Evolutionary conservation across 2,888 invertebrate genomes (phyloP), one percentile per base, ranked within the genome.

Genomic region (Napeogenes inachia): DNA sequence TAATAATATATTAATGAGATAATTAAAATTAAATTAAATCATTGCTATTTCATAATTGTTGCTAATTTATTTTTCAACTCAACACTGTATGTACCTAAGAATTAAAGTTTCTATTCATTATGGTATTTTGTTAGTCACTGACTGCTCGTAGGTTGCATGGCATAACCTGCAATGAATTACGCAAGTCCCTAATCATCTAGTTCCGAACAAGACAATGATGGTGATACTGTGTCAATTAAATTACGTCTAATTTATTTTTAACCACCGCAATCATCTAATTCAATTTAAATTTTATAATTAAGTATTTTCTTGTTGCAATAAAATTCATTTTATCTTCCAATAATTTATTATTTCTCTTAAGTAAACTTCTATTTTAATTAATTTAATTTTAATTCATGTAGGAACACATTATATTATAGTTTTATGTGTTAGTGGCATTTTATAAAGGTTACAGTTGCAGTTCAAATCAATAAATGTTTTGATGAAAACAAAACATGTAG

Each of bases 141-240:
- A 8, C 1, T n/a, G 35, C 35, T 35, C 63, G 61, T 62, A 60
- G 61, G 55, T 69, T 68, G 69, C 67, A 68, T 68, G 65, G 62
- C 56, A 61, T 62, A 66, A 67, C 63, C 70, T 68, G 67, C 68
- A 63, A 62, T 61, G 64, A 71, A 70, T 74, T 73, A 69, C 71
- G 72, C 73, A 74, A 74, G 66, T 67, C 30, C 50, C 50, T 50
- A 63, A 70, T 68, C 66, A 70, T 60, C 63, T 66, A 67, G 63
- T 66, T 68, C 64, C 67, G 56, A 65, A 57, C 59, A 64, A 62
- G 63, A 45, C 59, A 47, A 55, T 45, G 42, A 58, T 61, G 57
- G 45, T 57, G 56, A 55, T 53, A 57, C 45, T 38, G 54, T 57
- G 57, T 61, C 57, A 61, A 53, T 56, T 60, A 56, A 61, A 57